Evolutionary conservation across 2,113 vertebrate genomes (phyloP), one percentile per base, ranked within the genome.

Genomic region (Mystacornis crossleyi): DNA sequence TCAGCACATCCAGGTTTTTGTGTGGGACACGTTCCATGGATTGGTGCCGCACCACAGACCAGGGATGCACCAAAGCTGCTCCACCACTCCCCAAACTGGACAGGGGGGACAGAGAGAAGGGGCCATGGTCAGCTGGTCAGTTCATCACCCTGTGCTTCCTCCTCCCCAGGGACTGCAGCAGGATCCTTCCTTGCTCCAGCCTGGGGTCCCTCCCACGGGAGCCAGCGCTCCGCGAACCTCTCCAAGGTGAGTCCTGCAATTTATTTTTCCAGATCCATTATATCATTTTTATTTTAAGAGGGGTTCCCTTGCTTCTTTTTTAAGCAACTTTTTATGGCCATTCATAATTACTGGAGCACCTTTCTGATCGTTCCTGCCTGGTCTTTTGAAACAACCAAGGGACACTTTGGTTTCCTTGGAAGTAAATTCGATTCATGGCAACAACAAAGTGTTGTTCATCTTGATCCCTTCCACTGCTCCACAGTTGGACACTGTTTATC

Each of bases 41-140:
- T 3, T 8, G 58, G 5, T 18, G 19, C 12, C 25, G 18, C 0
- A 1, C 4, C 58, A 45, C 1, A 1, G 18, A 0, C 36, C 61
- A 42, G 43, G 34, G 53, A 34, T 4, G 31, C 48, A 1, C 18
- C 54, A 38, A 0, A 61, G 47, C 55, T 61, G 64, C 84, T 54
- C 64, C 73, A 70, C 7, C 84, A 3, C 38, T 10, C 12, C 65
- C 38, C 24, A 12, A 3, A 0, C 18, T 10, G 53, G 14, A 2
- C 53, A 51, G 25, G 25, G n/a, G 42, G 29, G 16, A 57, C 42
- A 25, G 8, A 16, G 67, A 8, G 13, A 6, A 9, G 25, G 29
- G 36, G 11, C 5, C 26, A 5, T 17, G 38, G 15, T 16, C 51
- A 47, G 2, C 3, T 7, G 33, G 4, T 16, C 62, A 82, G 0